Conservation (phyloP, 2,797 vertebrate species). For the Anguilla anguilla region DNA sequence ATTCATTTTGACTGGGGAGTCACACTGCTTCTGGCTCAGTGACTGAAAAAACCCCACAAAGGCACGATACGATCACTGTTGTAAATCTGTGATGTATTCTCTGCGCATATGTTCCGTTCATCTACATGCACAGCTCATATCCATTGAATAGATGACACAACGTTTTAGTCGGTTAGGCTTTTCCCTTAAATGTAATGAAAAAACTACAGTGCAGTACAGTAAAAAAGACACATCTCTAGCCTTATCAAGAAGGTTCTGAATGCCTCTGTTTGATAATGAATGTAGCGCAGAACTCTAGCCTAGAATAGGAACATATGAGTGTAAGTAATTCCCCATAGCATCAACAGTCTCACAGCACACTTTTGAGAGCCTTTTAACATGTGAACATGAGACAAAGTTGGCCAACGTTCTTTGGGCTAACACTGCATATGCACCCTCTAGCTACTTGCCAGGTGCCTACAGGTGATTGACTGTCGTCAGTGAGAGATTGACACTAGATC, state of each 20-base stretch:
- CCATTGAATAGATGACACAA: background rate
- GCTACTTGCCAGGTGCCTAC: background rate
- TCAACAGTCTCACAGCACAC: background rate
- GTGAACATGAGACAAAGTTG: background rate
- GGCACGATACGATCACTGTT: background rate
- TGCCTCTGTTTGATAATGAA: background rate
- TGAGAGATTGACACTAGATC: background rate
- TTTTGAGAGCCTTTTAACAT: background rate
- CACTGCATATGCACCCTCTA: background rate
- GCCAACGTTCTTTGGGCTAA: background rate
- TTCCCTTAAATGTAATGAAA: background rate
- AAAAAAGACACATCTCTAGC: background rate
- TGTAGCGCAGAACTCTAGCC: background rate
- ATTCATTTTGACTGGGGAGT: background rate
- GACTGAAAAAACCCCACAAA: background rate
- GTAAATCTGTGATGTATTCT: background rate
- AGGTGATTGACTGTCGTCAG: background rate
- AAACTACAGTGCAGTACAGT: background rate
- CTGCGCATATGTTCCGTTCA: background rate
- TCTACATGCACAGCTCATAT: background rate
- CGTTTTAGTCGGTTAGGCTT: background rate
- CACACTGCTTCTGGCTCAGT: background rate
- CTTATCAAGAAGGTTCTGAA: background rate
- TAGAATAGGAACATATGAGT: background rate
- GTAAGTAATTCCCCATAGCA: background rate